These are phyloP conservation scores for Calliopum simillimum DNA, from an alignment of 2,888 invertebrate species.

Conservation along the genomic window DNA sequence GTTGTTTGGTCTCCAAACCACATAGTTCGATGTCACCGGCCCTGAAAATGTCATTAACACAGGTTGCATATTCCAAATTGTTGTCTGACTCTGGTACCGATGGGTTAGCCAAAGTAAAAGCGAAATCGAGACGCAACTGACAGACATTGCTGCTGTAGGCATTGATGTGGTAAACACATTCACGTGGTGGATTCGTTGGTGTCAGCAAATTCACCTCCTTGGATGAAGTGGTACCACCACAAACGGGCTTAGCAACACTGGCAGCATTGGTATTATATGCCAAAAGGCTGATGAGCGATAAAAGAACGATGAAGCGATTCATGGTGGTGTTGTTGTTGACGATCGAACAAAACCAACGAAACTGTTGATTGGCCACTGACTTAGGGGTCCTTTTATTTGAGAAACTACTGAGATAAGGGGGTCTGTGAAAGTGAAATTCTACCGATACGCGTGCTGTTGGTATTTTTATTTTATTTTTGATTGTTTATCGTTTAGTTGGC, in stretches of 20 bases:
- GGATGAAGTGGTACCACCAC: constrained; percentile 54
- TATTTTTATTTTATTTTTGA: no score
- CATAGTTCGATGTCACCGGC: constrained; percentile 67
- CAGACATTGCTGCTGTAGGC: constrained; percentile 60
- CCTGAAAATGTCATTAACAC: constrained; percentile 57
- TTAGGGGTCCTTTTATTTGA: constrained; percentile 1
- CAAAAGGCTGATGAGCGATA: constrained; percentile 41
- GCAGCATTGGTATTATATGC: constrained; percentile 38
- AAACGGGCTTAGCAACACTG: constrained; percentile 50
- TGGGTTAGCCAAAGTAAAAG: constrained; percentile 57
- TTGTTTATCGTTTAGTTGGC: no score
- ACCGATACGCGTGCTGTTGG: neutral
- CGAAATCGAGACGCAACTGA: constrained; percentile 62
- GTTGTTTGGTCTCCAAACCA: constrained; percentile 74
- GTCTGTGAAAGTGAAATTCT: neutral
- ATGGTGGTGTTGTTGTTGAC: constrained; percentile 36
- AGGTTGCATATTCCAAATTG: constrained; percentile 49
- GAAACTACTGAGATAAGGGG: neutral
- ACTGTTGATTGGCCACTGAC: neutral
- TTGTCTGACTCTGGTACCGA: constrained; percentile 45
- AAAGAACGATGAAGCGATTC: constrained; percentile 38
- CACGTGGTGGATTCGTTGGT: constrained; percentile 51
- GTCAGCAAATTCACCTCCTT: constrained; percentile 53
- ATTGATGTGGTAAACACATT: constrained; percentile 59
- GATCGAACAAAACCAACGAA: neutral